Conservation (phyloP, 2,888 invertebrate genomes). For the Fissipunctia ypsillon region DNA sequence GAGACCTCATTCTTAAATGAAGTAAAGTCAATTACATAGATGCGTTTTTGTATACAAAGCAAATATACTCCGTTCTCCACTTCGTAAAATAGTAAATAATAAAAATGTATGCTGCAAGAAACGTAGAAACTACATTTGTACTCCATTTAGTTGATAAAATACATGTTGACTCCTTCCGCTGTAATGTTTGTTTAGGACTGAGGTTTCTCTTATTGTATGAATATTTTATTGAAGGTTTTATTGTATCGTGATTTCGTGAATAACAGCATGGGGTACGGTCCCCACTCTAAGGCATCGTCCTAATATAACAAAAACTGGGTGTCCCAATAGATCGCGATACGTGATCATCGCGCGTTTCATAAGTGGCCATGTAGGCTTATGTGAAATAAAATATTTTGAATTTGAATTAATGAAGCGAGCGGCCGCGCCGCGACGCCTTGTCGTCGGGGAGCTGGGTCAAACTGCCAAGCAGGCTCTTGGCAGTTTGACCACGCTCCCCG, state of each 20-base stretch:
- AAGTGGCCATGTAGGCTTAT: too few species aligned
- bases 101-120: constrained; percentile 37
- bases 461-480: too few species aligned
- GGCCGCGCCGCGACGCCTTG: too few species aligned
- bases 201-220: constrained; percentile 56
- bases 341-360: too few species aligned
- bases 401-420: too few species aligned
- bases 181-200: constrained; percentile 60
- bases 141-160: constrained; percentile 40
- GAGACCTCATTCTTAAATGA: constrained; percentile 64
- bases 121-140: constrained; percentile 38
- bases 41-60: constrained; percentile 39
- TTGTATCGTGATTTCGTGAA: constrained; percentile 23
- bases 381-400: too few species aligned
- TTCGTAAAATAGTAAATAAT: constrained; percentile 45
- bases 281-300: too few species aligned
- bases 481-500: too few species aligned
- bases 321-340: too few species aligned
- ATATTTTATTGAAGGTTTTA: constrained; percentile 52
- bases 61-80: constrained; percentile 10
- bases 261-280: constrained; percentile 1
- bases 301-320: too few species aligned
- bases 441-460: too few species aligned
- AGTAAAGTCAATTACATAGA: constrained; percentile 61
- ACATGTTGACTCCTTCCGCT: constrained; percentile 32